Evolutionary conservation across 2,888 invertebrate species (phyloP), one percentile per base, ranked within the genome.

Genomic region (Rhorus exstirpatorius): DNA sequence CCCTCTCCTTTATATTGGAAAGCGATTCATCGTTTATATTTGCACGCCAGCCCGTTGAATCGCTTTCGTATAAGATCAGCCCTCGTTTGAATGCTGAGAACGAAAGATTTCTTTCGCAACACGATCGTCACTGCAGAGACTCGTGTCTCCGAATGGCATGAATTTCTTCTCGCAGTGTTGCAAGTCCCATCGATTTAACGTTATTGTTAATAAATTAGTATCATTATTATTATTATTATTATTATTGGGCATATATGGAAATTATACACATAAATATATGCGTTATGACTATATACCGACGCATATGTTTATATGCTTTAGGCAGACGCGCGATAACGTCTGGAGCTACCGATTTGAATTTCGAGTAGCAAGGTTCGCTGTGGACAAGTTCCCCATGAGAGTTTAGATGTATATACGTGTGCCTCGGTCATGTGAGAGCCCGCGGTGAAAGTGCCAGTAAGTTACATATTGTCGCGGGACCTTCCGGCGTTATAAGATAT

Each of bases 401-500:
- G 46, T 49, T 14, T 21, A 44, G n/a, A 7, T 44, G 8, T 21
- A 14, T 21, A n/a, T 44, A 12, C 21, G 10, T 44, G 12, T 38
- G n/a, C 26, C n/a, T 51, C 55, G 7, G 14, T 21, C 35, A 41
- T 65, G 60, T 35, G 67, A 81, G 71, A 81, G 81, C 44, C n/a
- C n/a, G n/a, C 67, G 72, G 81, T 67, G 81, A 81, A 76, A 81
- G 81, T 60, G 63, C 65, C 51, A 76, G 35, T 61, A 46, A 70
- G 67, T 81, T 72, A 72, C 77, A 72, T 77, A 81, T 77, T 35
- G 53, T 72, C n/a, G n/a, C 67, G 51, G 72, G 61, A 80, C 60
- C 71, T 77, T 67, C 53, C 60, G 77, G 77, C 81, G 67, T 61
- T 72, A 35, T 61, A 61, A 44, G 49, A 35, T 61, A n/a, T n/a